Evolutionary conservation across 2,797 vertebrate species (phyloP).

Genomic region (Poecilia picta): DNA sequence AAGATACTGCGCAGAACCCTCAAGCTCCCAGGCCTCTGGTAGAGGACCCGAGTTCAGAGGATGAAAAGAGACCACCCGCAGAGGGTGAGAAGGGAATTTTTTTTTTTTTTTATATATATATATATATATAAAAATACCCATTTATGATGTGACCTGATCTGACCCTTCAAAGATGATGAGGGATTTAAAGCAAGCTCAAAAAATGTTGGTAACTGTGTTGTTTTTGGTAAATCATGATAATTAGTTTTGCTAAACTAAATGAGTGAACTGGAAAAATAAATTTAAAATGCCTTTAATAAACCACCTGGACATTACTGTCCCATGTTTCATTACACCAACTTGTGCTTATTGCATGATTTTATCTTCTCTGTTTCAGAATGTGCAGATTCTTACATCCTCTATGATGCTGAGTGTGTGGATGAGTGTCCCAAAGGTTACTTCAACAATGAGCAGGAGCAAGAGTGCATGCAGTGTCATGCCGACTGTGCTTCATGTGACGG

Average conservation of each 20-base stretch:
- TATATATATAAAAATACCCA: not conserved
- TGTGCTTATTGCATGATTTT: not conserved
- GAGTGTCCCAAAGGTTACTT: slow-evolving; percentile 85
- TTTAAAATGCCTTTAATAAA: not conserved
- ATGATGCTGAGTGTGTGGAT: slow-evolving; percentile 75
- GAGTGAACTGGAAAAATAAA: not conserved
- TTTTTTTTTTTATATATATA: too few relatives aligned
- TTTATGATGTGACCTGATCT: not conserved
- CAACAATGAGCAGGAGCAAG: slow-evolving; percentile 54
- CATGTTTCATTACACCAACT: not conserved
- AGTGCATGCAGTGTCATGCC: slow-evolving; percentile 82
- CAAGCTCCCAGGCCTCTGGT: too few relatives aligned
- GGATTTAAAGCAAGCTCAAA: not conserved
- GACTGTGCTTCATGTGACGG: slow-evolving; percentile 84
- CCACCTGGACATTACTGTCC: not conserved
- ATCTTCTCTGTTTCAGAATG: slow-evolving; percentile 76
- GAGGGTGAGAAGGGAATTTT: too few relatives aligned
- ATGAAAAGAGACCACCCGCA: too few relatives aligned
- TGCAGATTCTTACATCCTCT: slow-evolving; percentile 76
- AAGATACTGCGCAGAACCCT: too few relatives aligned
- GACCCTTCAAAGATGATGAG: not conserved
- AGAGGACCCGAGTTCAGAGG: too few relatives aligned
- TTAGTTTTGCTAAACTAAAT: not conserved
- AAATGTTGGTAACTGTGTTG: not conserved
- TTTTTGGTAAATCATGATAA: not conserved